Evolutionary conservation across 2,888 invertebrate species (phyloP).

Genomic region (Eustalomyia histrio): DNA sequence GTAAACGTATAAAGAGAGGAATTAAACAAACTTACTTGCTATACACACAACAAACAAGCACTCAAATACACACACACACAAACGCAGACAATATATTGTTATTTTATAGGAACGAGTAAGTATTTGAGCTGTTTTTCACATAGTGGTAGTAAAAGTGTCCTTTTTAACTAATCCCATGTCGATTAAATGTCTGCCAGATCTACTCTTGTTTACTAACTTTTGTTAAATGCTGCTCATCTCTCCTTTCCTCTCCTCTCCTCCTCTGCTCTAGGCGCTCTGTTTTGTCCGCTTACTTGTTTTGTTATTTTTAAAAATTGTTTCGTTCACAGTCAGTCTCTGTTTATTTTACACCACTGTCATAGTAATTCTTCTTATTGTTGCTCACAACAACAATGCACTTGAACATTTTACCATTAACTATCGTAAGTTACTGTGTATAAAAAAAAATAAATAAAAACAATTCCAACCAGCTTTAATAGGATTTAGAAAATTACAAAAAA

Average conservation of each 20-base stretch:
- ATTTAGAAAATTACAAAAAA: constrained; percentile 35
- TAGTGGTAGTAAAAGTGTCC: constrained; percentile 62
- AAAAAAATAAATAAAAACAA: constrained; percentile 45
- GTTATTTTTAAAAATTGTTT: constrained; percentile 31
- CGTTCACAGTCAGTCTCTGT: constrained; percentile 21
- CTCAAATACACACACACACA: constrained; percentile 4
- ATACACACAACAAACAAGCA: background rate
- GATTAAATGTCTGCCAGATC: constrained; percentile 71
- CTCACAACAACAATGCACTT: constrained; percentile 44
- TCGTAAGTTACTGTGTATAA: constrained; percentile 37
- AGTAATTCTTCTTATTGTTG: constrained; percentile 43
- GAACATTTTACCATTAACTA: constrained; percentile 53
- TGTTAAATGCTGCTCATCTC: constrained; percentile 4
- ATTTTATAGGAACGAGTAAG: constrained; percentile 36
- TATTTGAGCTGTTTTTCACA: constrained; percentile 67
- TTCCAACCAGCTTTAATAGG: constrained; percentile 54
- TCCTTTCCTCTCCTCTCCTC: background rate
- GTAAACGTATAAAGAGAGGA: constrained; percentile 59
- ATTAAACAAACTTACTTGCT: constrained; percentile 58
- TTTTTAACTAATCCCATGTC: constrained; percentile 74
- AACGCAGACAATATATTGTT: constrained; percentile 10
- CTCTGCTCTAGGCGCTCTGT: background rate
- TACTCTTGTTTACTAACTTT: constrained; percentile 44
- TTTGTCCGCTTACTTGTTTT: constrained; percentile 16
- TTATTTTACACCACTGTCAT: constrained; percentile 54